Conservation (phyloP, 2,797 vertebrate genomes). For the Falco biarmicus region DNA sequence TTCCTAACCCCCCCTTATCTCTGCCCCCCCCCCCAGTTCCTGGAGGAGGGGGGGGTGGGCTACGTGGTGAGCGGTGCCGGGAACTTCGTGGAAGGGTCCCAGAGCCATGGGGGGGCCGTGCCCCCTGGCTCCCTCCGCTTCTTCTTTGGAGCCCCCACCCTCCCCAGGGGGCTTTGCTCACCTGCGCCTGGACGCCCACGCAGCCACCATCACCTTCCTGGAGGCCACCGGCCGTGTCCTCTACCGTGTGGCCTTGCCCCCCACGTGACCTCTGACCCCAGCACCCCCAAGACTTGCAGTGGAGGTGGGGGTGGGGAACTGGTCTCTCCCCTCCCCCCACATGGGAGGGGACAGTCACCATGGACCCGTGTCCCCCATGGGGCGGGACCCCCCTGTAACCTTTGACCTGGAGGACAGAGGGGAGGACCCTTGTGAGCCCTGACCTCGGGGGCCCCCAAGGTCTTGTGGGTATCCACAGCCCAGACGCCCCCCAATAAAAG, state of each 20-base stretch:
- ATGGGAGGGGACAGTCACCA: too few relatives aligned
- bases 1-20: neutral
- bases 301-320: too few relatives aligned
- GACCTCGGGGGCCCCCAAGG: too few relatives aligned
- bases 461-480: too few relatives aligned
- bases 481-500: too few relatives aligned
- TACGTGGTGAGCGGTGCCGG: constrained; percentile 92
- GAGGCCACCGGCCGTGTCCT: constrained; percentile 89
- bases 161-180: constrained; percentile 89
- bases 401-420: too few relatives aligned
- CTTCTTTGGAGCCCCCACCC: constrained; percentile 82
- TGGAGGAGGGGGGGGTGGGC: constrained; percentile 81
- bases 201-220: constrained; percentile 84
- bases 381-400: too few relatives aligned
- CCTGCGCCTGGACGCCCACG: constrained; percentile 80
- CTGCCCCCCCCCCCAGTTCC: constrained; percentile 79
- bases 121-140: constrained; percentile 87
- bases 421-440: too few relatives aligned
- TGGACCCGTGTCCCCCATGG: too few relatives aligned
- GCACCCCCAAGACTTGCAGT: too few relatives aligned
- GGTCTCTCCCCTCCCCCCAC: too few relatives aligned
- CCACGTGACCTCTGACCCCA: constrained; percentile 45
- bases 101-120: constrained; percentile 78
- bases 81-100: constrained; percentile 89
- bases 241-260: constrained; percentile 82